phyloP scores from a whole-genome alignment of 1,140 invertebrate genomes.

The Pseudomyrmex sp. region DNA sequence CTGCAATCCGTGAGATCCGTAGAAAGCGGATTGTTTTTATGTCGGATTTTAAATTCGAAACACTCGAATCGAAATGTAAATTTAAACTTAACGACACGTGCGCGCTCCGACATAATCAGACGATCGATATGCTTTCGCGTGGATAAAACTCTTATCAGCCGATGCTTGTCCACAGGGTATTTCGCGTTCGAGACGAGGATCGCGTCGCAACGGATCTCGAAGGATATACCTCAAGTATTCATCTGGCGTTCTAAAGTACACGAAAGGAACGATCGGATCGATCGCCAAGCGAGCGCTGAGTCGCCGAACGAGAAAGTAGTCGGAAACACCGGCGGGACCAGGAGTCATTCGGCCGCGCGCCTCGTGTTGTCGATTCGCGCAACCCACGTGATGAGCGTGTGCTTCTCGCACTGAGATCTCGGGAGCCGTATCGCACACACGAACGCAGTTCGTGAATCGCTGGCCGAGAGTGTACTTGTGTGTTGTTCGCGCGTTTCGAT shows the following conservation, averaged over 20 bases:
- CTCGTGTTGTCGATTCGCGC: conserved; percentile 25
- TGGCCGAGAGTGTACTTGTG: conserved; percentile 3
- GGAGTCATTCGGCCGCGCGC: not conserved
- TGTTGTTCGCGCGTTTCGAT: not conserved
- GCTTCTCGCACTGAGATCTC: conserved; percentile 25
- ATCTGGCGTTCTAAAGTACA: conserved; percentile 22
- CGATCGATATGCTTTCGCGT: not conserved
- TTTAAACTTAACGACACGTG: conserved; percentile 11
- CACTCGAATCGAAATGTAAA: not conserved
- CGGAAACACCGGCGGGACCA: conserved; percentile 4
- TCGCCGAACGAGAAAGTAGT: conserved; percentile 1
- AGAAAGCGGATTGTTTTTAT: not conserved
- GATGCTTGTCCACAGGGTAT: conserved; percentile 52
- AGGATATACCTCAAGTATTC: conserved; percentile 2
- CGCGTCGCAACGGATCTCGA: conserved; percentile 22
- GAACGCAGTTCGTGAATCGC: conserved; percentile 15
- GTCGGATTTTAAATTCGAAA: not conserved
- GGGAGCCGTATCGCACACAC: not conserved
- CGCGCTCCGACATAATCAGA: not conserved
- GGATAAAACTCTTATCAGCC: conserved; percentile 36
- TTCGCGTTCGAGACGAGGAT: conserved; percentile 25
- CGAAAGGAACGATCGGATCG: conserved; percentile 27
- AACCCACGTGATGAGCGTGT: conserved; percentile 56
- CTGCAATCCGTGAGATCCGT: too few species aligned
- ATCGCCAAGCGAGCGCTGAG: not conserved